phyloP scores from a whole-genome alignment of 2,888 invertebrate species.

The Napeogenes sylphis region DNA sequence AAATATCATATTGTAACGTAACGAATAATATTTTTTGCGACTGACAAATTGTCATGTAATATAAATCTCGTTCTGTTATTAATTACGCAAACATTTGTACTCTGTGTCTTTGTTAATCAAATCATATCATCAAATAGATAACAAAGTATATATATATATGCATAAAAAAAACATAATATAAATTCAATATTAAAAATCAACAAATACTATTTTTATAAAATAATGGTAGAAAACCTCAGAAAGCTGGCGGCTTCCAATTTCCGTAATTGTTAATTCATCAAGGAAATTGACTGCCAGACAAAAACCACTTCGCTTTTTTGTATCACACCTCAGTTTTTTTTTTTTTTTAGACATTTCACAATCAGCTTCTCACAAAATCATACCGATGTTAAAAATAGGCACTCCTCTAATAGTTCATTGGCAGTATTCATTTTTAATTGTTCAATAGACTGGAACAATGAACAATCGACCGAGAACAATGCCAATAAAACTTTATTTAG shows the following conservation, averaged over 20 bases:
- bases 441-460: slow-evolving; percentile 42
- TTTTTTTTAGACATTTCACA: slow-evolving; percentile 17
- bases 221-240: slow-evolving; percentile 23
- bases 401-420: slow-evolving; percentile 30
- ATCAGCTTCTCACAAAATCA: slow-evolving; percentile 17
- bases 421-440: slow-evolving; percentile 41
- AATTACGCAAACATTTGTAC: slow-evolving; percentile 2
- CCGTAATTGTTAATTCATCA: slow-evolving; percentile 74
- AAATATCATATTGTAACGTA: slow-evolving; percentile 38
- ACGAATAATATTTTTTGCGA: slow-evolving; percentile 20
- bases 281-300: slow-evolving; percentile 71
- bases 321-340: slow-evolving; percentile 13
- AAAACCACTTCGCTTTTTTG: slow-evolving; percentile 43
- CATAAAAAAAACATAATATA: background rate
- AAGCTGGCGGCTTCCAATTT: slow-evolving; percentile 58
- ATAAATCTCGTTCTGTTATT: slow-evolving; percentile 2
- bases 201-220: background rate
- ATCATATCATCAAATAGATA: slow-evolving; percentile 7
- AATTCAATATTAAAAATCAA: background rate
- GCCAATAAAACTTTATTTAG: slow-evolving; percentile 45
- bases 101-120: slow-evolving; percentile 19
- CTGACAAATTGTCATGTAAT: slow-evolving; percentile 33
- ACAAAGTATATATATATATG: background rate
- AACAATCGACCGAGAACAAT: slow-evolving; percentile 49
- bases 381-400: slow-evolving; percentile 16